A percentile compares a stretch with the other conserved stretches of the same genome.
phyloP scores from a whole-genome alignment of 2,797 vertebrate genomes.

The Gadopsis marmoratus region DNA sequence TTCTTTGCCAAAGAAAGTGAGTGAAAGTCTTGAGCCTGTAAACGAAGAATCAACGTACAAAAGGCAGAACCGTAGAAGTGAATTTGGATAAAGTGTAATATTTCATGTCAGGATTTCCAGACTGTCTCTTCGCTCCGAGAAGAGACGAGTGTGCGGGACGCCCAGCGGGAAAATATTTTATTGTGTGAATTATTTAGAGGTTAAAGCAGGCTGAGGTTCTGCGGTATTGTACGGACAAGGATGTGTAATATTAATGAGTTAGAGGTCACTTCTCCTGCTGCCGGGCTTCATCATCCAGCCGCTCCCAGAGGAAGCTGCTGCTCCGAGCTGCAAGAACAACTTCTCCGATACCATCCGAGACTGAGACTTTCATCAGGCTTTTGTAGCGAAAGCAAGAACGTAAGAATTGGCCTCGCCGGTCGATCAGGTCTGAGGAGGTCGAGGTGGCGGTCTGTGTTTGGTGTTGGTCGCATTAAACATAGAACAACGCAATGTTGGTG shows the following conservation, averaged over 20 bases:
- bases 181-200: slow-evolving; percentile 80
- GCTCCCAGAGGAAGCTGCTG: slow-evolving; percentile 45
- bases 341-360: not conserved
- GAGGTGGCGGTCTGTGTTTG: not conserved
- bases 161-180: slow-evolving; percentile 74
- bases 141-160: slow-evolving; percentile 36
- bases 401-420: no score
- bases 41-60: not conserved
- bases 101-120: not conserved
- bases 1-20: not conserved
- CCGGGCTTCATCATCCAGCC: slow-evolving; percentile 29
- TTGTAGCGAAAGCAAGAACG: not conserved
- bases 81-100: not conserved
- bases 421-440: not conserved
- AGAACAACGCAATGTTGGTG: not conserved
- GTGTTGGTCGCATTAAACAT: not conserved
- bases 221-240: slow-evolving; percentile 74
- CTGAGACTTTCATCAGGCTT: not conserved
- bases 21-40: not conserved
- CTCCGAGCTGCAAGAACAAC: slow-evolving; percentile 5
- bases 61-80: not conserved
- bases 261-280: slow-evolving; percentile 64
- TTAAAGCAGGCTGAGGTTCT: slow-evolving; percentile 79
- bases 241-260: slow-evolving; percentile 82
- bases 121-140: slow-evolving; percentile 8